phyloP scores from a whole-genome alignment of 2,797 vertebrate species.

The Anguilla marmorata region DNA sequence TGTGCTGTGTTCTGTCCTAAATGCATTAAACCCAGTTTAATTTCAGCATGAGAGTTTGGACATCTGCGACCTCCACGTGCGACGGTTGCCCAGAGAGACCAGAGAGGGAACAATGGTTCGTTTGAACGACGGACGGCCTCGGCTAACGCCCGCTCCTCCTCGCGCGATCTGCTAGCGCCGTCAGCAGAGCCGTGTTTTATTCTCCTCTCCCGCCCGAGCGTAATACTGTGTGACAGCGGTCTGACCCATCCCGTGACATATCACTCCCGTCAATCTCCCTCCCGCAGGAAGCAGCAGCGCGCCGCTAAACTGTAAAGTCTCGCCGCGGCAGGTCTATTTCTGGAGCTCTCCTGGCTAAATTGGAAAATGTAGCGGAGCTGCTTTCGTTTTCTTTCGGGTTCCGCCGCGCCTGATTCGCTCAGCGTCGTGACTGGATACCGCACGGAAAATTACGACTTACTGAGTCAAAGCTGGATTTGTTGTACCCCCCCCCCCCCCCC shows the following conservation, averaged over 20 bases:
- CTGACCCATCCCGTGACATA: not conserved
- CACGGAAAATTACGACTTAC: not conserved
- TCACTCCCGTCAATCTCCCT: constrained; percentile 20
- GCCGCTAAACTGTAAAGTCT: not conserved
- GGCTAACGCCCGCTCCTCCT: not conserved
- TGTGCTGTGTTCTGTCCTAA: not conserved
- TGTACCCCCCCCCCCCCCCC: not conserved
- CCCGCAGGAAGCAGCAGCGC: constrained; percentile 5
- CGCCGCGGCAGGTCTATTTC: not conserved
- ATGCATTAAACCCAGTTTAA: not conserved
- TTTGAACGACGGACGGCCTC: not conserved
- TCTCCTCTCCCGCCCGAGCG: not conserved
- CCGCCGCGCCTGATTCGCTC: not conserved
- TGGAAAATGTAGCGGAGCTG: not conserved
- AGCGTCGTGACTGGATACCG: not conserved
- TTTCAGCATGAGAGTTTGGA: not conserved
- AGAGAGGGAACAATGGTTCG: not conserved
- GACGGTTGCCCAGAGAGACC: not conserved
- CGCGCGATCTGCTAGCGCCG: not conserved
- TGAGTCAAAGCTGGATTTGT: not conserved
- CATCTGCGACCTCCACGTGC: not conserved
- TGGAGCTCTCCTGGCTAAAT: constrained; percentile 2
- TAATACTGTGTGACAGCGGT: constrained; percentile 20
- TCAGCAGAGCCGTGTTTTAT: not conserved
- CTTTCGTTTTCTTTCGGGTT: not conserved